Conservation (phyloP, 2,797 vertebrate species). For the Sebastes itinus region DNA sequence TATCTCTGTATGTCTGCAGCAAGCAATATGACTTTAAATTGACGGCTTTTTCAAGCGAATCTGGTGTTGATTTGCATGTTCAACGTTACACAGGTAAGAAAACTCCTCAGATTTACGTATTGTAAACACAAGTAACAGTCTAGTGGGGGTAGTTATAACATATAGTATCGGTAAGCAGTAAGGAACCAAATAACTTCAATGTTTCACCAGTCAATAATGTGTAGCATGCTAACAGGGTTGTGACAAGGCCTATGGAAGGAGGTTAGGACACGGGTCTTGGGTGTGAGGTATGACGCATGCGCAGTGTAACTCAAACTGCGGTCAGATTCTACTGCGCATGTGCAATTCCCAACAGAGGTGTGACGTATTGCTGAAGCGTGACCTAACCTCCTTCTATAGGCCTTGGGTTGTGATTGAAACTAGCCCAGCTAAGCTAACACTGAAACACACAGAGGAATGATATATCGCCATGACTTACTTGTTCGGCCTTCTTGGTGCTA, state of each 20-base stretch:
- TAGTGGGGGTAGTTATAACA: no score
- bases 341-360: no score
- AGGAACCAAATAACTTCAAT: neutral
- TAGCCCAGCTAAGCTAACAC: neutral
- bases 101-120: neutral
- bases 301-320: no score
- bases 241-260: neutral
- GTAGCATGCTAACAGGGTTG: neutral
- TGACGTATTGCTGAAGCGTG: no score
- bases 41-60: neutral
- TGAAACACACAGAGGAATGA: neutral
- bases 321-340: no score
- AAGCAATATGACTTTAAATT: neutral
- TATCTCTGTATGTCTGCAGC: neutral
- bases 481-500: neutral
- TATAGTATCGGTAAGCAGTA: rapidly evolving
- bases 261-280: no score
- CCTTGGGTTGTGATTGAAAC: neutral
- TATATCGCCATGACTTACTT: constrained; percentile 38
- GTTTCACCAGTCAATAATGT: neutral
- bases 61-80: neutral
- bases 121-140: neutral
- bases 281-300: no score
- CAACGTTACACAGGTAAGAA: neutral
- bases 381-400: no score